Evolutionary conservation across 2,113 vertebrate species (phyloP), one percentile per base, ranked within the genome.

Genomic region (Hippolais icterina): DNA sequence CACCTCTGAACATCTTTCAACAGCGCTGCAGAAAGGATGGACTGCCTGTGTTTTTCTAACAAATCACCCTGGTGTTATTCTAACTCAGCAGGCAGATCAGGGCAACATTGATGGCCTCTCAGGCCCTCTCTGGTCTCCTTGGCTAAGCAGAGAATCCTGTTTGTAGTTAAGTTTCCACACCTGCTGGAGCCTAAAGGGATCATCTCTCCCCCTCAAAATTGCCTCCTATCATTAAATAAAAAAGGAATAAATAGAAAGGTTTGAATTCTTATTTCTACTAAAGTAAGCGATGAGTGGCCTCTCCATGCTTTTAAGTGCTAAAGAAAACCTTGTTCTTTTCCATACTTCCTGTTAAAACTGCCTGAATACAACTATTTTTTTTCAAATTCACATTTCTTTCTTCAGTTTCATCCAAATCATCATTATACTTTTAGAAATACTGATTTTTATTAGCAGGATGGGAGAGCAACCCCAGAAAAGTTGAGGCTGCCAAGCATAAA

Each of bases 21-120:
- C 5, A n/a, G 39, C 0, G 0, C 5, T 63, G 63, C 53, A 46
- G 39, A 47, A 60, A 31, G 33, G 29, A n/a, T 12, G 15, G 39
- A 31, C 4, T 47, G 63, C 41, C 23, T 13, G 13, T 35, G 46
- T 31, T 79, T 37, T 6, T 66, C 56, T 46, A 57, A 46, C 25
- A 90, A 22, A 52, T 37, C 44, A 29, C 22, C 20, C 69, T 8
- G 4, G 9, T 17, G 22, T 41, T 70, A 44, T 3, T 78, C 41
- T 35, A 49, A 53, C n/a, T 78, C 35, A 71, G 61, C 49, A 71
- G 66, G 37, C 86, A 41, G 8, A 20, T 15, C 12, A 13, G 57
- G 42, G 37, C 12, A 42, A 60, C 15, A 20, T 2, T 0, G 0
- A 53, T 15, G 24, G 65, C 17, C 27, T n/a, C 49, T 49, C 15